Conservation (phyloP, 2,888 invertebrate species). For the Nycteola revayana region DNA sequence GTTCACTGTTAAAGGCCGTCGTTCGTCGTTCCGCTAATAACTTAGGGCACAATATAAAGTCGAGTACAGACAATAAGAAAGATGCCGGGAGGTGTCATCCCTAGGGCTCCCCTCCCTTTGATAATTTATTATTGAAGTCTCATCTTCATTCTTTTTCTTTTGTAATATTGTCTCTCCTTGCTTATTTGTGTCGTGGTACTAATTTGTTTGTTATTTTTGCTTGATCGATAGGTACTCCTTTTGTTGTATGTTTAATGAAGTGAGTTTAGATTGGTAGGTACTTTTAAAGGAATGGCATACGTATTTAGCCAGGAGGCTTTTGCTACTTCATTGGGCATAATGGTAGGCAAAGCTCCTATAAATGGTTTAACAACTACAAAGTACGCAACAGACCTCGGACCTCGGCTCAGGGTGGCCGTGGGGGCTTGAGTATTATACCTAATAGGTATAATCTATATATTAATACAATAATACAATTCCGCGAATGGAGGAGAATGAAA, state of each 20-base stretch:
- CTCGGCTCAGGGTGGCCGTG: too few relatives aligned
- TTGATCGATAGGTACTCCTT: slow-evolving; percentile 22
- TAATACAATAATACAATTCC: too few relatives aligned
- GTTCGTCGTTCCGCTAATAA: slow-evolving; percentile 4
- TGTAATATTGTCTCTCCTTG: slow-evolving; percentile 64
- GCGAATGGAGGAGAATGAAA: too few relatives aligned
- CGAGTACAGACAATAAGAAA: slow-evolving; percentile 65
- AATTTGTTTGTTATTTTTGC: slow-evolving; percentile 50
- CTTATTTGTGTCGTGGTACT: slow-evolving; percentile 61
- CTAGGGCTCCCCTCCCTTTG: slow-evolving; percentile 49
- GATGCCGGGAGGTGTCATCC: slow-evolving; percentile 65
- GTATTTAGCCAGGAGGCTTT: too few relatives aligned
- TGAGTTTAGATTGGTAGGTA: slow-evolving; percentile 14
- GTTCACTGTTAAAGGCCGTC: too few relatives aligned
- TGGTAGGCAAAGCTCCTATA: too few relatives aligned
- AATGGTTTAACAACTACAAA: too few relatives aligned
- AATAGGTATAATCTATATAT: too few relatives aligned
- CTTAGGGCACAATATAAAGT: slow-evolving; percentile 30
- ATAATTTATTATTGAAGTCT: slow-evolving; percentile 76
- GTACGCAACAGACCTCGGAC: too few relatives aligned
- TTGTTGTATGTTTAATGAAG: slow-evolving; percentile 28
- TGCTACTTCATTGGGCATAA: too few relatives aligned
- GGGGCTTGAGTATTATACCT: too few relatives aligned
- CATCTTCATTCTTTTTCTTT: slow-evolving; percentile 62
- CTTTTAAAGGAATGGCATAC: too few relatives aligned